Percentiles rank a stretch among this genome's conserved stretches.
Evolutionary conservation across 2,888 invertebrate genomes (phyloP).

Genomic region (Agriotes lineatus): DNA sequence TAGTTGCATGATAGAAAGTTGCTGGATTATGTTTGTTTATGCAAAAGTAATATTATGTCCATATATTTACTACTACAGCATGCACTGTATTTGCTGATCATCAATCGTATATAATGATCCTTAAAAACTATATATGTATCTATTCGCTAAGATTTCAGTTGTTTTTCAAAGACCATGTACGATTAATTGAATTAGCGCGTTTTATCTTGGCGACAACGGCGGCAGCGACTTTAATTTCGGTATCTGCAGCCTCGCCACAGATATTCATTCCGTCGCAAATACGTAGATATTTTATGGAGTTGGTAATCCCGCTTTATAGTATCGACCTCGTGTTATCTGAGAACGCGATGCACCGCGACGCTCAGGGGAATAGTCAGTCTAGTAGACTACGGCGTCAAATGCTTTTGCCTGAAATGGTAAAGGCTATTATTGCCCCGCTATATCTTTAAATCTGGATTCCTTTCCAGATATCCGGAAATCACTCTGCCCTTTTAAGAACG

Average conservation of each 20-base stretch:
- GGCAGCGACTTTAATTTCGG: slow-evolving; percentile 7
- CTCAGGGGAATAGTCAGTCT: slow-evolving; percentile 54
- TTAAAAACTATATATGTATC: no score
- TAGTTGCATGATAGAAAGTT: no score
- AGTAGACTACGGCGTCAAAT: slow-evolving; percentile 53
- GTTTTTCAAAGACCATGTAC: no score
- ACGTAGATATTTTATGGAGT: slow-evolving; percentile 54
- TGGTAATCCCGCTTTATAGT: slow-evolving; percentile 56
- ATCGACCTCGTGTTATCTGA: slow-evolving; percentile 56
- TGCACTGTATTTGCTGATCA: no score
- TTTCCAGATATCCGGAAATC: neutral
- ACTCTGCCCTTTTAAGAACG: no score
- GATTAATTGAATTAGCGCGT: no score
- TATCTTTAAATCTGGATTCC: neutral
- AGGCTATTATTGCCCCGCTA: neutral
- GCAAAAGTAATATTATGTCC: no score
- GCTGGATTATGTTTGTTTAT: no score
- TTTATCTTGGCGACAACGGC: neutral
- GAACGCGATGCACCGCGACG: slow-evolving; percentile 52
- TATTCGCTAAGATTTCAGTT: no score
- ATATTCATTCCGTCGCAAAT: slow-evolving; percentile 47
- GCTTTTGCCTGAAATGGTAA: slow-evolving; percentile 18
- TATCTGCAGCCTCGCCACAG: neutral
- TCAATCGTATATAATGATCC: no score
- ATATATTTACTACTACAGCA: no score